Conservation (phyloP, 2,797 vertebrate genomes). For the Denticeps clupeoides region DNA sequence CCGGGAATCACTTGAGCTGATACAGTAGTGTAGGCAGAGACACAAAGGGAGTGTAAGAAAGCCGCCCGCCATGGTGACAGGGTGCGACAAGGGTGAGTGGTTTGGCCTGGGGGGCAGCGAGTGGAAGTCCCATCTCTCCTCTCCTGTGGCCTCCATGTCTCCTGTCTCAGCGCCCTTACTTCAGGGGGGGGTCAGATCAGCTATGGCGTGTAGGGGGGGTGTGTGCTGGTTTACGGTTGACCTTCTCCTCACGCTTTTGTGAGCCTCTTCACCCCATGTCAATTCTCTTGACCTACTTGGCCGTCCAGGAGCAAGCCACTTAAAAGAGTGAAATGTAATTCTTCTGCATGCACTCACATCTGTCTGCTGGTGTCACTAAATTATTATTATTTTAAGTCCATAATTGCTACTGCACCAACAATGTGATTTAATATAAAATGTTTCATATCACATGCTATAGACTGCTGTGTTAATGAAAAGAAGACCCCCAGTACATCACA, state of each 20-base stretch:
- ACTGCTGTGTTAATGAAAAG: no score
- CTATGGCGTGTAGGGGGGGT: background rate
- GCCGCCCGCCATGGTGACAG: conserved; percentile 31
- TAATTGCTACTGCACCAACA: no score
- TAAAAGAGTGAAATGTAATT: conserved; percentile 52
- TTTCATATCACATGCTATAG: no score
- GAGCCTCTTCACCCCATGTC: conserved; percentile 60
- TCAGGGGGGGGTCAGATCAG: conserved; percentile 2
- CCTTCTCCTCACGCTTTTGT: conserved; percentile 61
- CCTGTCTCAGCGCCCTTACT: conserved; percentile 16
- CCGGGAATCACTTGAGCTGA: conserved; percentile 8
- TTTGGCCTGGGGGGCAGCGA: conserved; percentile 27
- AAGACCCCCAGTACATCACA: no score
- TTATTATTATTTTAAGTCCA: background rate
- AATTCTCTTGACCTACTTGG: conserved; percentile 70
- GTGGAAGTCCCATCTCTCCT: conserved; percentile 9
- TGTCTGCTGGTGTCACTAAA: conserved; percentile 12
- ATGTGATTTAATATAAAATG: no score
- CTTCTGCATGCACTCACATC: conserved; percentile 30
- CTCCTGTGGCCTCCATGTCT: conserved; percentile 23
- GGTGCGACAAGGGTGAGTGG: conserved; percentile 36
- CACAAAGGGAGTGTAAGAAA: conserved; percentile 34
- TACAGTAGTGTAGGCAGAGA: conserved; percentile 25
- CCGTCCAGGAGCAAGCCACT: conserved; percentile 61
- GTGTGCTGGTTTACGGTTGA: conserved; percentile 54